phyloP scores from a whole-genome alignment of 2,797 vertebrate genomes.

The Manis javanica region DNA sequence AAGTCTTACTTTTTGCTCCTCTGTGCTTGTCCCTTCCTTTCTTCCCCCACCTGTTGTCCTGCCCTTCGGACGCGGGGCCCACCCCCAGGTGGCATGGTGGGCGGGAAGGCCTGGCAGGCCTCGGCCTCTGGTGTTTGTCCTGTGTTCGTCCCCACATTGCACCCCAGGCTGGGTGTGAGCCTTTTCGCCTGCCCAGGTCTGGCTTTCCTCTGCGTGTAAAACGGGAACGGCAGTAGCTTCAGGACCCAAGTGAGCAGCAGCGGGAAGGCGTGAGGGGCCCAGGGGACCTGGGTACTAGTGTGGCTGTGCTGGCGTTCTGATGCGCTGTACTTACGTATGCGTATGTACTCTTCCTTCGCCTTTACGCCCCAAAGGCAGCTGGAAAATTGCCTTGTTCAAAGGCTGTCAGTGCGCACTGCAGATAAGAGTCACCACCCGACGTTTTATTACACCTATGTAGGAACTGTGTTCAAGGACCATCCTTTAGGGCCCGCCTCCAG shows the following conservation, averaged over 20 bases:
- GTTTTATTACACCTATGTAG: neutral
- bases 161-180: accelerated
- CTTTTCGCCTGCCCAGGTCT: neutral
- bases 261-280: neutral
- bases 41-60: neutral
- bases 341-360: neutral
- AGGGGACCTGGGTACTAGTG: neutral
- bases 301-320: neutral
- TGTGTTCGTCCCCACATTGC: neutral
- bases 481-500: neutral
- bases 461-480: neutral
- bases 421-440: neutral
- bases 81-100: accelerated
- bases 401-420: neutral
- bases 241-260: accelerated
- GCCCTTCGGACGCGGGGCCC: too few relatives aligned
- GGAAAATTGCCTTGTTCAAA: neutral
- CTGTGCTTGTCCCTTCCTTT: neutral
- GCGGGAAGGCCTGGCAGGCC: accelerated
- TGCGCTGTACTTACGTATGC: neutral
- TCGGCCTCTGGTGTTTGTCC: neutral
- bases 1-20: neutral
- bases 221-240: accelerated
- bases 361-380: neutral
- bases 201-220: neutral